These are phyloP conservation scores for Aptenodytes forsteri DNA, from an alignment of 2,113 vertebrate species.

Conservation along the genomic window DNA sequence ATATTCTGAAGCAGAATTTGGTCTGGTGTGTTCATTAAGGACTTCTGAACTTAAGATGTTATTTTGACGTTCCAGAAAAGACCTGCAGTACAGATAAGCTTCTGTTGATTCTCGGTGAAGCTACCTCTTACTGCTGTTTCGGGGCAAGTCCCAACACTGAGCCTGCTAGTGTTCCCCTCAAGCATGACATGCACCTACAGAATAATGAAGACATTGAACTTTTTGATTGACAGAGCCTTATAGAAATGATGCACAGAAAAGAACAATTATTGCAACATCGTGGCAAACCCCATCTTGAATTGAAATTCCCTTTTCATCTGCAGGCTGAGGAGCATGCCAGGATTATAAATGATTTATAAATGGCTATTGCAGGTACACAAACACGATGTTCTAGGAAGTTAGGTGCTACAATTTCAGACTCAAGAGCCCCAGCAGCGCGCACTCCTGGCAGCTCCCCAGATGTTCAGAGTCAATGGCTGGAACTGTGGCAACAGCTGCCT, in stretches of 20 bases:
- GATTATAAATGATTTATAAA: conserved; percentile 13
- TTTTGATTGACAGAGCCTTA: neutral
- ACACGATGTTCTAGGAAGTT: neutral
- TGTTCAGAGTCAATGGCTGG: neutral
- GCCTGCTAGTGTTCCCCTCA: conserved; percentile 10
- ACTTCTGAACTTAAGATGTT: conserved; percentile 48
- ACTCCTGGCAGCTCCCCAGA: conserved; percentile 23
- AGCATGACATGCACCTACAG: conserved; percentile 30
- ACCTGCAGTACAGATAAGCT: conserved; percentile 38
- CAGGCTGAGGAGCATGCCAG: conserved; percentile 1
- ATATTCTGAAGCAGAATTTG: conserved; percentile 21
- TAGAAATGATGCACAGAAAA: neutral
- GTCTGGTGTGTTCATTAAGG: conserved; percentile 39
- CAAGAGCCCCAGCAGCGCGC: neutral
- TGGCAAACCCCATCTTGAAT: neutral
- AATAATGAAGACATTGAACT: conserved; percentile 21
- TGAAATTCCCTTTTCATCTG: conserved; percentile 15
- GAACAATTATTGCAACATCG: conserved; percentile 17
- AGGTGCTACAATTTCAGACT: conserved; percentile 12
- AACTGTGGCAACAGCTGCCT: neutral
- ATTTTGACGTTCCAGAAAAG: conserved; percentile 31
- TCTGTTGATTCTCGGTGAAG: conserved; percentile 18
- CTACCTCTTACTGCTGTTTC: conserved; percentile 31
- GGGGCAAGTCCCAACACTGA: conserved; percentile 57
- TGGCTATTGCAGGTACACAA: conserved; percentile 21